Percentiles rank a stretch among this genome's conserved stretches.
phyloP scores from a whole-genome alignment of 2,797 vertebrate genomes.

The Halcyon smyrnensis region DNA sequence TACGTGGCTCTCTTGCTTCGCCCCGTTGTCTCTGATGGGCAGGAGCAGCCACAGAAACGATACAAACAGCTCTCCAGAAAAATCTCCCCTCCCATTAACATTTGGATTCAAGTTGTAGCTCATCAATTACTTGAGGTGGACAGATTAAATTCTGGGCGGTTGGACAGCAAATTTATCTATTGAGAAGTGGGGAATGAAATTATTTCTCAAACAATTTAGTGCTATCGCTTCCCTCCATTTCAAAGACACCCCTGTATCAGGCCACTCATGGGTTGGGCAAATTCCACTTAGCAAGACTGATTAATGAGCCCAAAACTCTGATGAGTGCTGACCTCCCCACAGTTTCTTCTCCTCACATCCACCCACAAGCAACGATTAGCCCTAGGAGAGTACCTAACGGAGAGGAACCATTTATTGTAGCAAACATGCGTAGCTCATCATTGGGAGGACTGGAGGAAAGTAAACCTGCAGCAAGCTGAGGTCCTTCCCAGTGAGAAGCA shows the following conservation, averaged over 20 bases:
- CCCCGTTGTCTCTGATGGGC: not conserved
- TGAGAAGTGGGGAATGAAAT: conserved; percentile 23
- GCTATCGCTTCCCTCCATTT: not conserved
- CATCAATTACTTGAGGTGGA: not conserved
- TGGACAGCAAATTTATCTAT: conserved; percentile 11
- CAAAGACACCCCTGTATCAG: not conserved
- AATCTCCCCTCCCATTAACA: not conserved
- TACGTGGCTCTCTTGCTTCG: accelerated
- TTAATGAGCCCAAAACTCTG: not conserved
- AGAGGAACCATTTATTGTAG: not conserved
- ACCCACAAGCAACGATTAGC: not conserved
- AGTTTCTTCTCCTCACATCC: not conserved
- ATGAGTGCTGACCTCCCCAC: conserved; percentile 18
- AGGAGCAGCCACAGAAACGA: not conserved
- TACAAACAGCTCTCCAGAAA: not conserved
- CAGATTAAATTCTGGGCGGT: conserved; percentile 5
- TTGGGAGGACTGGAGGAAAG: not conserved
- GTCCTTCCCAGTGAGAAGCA: not conserved
- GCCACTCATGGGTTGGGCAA: not conserved
- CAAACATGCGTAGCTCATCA: not conserved
- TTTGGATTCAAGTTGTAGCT: conserved; percentile 26
- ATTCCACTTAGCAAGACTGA: not conserved
- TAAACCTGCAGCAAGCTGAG: not conserved
- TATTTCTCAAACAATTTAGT: conserved; percentile 43
- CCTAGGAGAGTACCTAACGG: not conserved